Evolutionary conservation across 2,888 invertebrate genomes (phyloP).

Genomic region (Drosophila seclusa): DNA sequence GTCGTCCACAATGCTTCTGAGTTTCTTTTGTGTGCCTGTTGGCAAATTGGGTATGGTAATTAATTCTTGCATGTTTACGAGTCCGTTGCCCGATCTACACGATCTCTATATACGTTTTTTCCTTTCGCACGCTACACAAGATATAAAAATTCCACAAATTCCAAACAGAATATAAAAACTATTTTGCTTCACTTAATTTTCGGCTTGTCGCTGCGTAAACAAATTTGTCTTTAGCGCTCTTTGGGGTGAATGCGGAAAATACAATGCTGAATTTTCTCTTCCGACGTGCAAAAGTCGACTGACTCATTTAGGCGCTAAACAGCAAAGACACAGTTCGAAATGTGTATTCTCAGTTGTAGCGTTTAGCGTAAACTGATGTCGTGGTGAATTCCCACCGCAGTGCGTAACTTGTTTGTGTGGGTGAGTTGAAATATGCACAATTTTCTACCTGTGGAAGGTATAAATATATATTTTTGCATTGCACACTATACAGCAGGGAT

Average conservation of each 20-base stretch:
- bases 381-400: constrained; percentile 40
- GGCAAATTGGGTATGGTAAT: constrained; percentile 54
- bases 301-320: constrained; percentile 52
- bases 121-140: constrained; percentile 36
- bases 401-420: constrained; percentile 50
- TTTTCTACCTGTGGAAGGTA: constrained; percentile 41
- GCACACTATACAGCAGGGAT: neutral
- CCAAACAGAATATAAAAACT: constrained; percentile 63
- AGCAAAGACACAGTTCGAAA: constrained; percentile 49
- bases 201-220: constrained; percentile 55
- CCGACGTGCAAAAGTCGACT: constrained; percentile 59
- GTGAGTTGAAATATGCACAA: constrained; percentile 36
- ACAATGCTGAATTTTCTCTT: constrained; percentile 19
- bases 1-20: constrained; percentile 54
- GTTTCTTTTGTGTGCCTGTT: constrained; percentile 42
- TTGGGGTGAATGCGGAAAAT: constrained; percentile 4
- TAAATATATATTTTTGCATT: constrained; percentile 22
- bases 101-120: constrained; percentile 26
- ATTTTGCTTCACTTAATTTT: constrained; percentile 46
- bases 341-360: constrained; percentile 36
- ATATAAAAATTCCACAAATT: constrained; percentile 75
- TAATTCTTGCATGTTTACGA: constrained; percentile 71
- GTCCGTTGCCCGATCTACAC: constrained; percentile 47
- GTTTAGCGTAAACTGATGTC: constrained; percentile 39
- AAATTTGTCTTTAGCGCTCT: constrained; percentile 22